These are phyloP conservation scores for Xiphorhynchus elegans DNA, from an alignment of 2,113 vertebrate species.

Conservation along the genomic window DNA sequence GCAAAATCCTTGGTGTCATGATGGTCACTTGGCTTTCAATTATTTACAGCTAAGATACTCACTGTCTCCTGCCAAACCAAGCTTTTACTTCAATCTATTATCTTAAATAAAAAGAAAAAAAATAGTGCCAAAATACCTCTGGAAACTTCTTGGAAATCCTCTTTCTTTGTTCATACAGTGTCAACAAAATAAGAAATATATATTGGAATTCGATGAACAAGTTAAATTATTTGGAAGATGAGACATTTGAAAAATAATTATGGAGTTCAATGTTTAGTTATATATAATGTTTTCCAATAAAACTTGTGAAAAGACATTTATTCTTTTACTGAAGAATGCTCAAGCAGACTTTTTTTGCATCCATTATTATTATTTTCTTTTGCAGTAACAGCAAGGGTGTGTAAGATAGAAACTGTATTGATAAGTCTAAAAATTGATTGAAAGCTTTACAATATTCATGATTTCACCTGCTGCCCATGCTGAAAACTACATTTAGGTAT, in stretches of 20 bases:
- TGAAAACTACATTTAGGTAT: neutral
- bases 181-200: neutral
- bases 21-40: neutral
- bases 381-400: neutral
- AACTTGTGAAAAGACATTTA: neutral
- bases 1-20: neutral
- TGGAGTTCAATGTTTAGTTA: neutral
- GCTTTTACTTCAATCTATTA: neutral
- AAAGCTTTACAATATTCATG: neutral
- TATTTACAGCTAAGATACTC: neutral
- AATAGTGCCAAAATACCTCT: neutral
- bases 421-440: neutral
- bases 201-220: neutral
- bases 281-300: neutral
- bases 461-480: neutral
- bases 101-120: neutral
- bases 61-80: neutral
- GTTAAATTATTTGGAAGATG: neutral
- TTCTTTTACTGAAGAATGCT: neutral
- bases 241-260: neutral
- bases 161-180: neutral
- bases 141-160: neutral
- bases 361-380: neutral
- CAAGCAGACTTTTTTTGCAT: neutral
- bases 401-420: neutral